A percentile compares a stretch with the other conserved stretches of the same genome.
Conservation (phyloP, 2,888 invertebrate genomes). For the Pristionchus entomophagus region DNA sequence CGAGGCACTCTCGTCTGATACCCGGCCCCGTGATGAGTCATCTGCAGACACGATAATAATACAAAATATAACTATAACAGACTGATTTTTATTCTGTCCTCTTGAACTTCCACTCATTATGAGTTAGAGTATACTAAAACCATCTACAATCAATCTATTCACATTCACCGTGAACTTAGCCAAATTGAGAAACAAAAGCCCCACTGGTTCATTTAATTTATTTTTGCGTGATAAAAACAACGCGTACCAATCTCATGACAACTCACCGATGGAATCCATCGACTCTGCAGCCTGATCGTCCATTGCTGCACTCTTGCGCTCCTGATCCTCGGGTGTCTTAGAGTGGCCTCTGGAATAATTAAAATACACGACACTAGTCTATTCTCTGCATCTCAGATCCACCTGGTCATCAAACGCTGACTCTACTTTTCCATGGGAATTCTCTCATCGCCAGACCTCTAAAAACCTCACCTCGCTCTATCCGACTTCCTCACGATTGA, state of each 20-base stretch:
- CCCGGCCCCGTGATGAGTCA: not conserved
- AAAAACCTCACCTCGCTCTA: not conserved
- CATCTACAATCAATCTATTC: too few species aligned
- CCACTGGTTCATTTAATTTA: too few species aligned
- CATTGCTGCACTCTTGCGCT: not conserved
- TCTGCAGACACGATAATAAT: not conserved
- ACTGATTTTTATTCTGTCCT: too few species aligned
- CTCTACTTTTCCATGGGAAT: not conserved
- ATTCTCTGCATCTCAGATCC: too few species aligned
- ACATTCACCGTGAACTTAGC: too few species aligned
- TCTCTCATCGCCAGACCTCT: not conserved
- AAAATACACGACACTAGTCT: too few species aligned
- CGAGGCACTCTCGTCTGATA: not conserved
- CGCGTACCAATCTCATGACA: too few species aligned
- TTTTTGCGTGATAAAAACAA: too few species aligned
- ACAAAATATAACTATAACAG: not conserved
- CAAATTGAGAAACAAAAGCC: too few species aligned
- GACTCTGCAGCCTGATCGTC: conserved; percentile 41
- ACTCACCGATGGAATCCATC: conserved; percentile 24
- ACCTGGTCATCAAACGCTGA: not conserved
- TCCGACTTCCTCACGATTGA: not conserved
- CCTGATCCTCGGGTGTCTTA: conserved; percentile 8
- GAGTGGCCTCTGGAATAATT: not conserved
- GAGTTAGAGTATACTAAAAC: too few species aligned
- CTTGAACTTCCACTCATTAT: too few species aligned